These are phyloP conservation scores for Phrynocephalus versicolor DNA, from an alignment of 2,113 vertebrate species.

Conservation along the genomic window DNA sequence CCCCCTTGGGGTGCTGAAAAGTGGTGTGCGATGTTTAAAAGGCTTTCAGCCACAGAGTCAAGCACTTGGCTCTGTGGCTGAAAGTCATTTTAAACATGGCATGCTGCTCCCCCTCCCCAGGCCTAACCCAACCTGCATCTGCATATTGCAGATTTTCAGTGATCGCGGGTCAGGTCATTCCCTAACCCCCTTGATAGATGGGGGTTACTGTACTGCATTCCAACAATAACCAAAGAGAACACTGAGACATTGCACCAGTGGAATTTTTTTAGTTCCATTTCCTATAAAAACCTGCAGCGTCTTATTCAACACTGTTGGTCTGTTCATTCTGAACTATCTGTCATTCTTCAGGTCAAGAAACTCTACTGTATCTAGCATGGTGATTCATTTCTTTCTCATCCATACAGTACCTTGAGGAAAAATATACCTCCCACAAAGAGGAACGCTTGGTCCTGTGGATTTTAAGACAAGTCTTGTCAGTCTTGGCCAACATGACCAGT, in stretches of 20 bases:
- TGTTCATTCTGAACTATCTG: constrained; percentile 31
- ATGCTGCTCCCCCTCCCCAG: too few species aligned
- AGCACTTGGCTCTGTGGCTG: too few species aligned
- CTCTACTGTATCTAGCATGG: constrained; percentile 12
- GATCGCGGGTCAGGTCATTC: too few species aligned
- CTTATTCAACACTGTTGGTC: constrained; percentile 56
- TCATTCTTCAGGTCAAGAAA: constrained; percentile 11
- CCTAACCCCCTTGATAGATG: too few species aligned
- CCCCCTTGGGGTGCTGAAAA: too few species aligned
- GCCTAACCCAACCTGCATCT: too few species aligned
- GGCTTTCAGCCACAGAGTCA: too few species aligned
- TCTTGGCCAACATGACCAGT: background rate
- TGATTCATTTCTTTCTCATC: constrained; percentile 51
- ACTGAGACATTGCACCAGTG: constrained; percentile 76
- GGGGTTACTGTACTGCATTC: too few species aligned
- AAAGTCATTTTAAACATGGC: too few species aligned
- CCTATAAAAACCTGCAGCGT: constrained; percentile 73
- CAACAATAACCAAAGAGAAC: constrained; percentile 56
- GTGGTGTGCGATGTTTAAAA: too few species aligned
- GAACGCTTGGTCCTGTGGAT: background rate
- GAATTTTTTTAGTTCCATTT: constrained; percentile 75
- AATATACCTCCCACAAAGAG: background rate
- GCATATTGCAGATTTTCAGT: too few species aligned
- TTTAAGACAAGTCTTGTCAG: background rate
- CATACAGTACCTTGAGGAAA: constrained; percentile 27